Evolutionary conservation across 2,113 vertebrate genomes (phyloP).

Genomic region (Bubalus kerabau): DNA sequence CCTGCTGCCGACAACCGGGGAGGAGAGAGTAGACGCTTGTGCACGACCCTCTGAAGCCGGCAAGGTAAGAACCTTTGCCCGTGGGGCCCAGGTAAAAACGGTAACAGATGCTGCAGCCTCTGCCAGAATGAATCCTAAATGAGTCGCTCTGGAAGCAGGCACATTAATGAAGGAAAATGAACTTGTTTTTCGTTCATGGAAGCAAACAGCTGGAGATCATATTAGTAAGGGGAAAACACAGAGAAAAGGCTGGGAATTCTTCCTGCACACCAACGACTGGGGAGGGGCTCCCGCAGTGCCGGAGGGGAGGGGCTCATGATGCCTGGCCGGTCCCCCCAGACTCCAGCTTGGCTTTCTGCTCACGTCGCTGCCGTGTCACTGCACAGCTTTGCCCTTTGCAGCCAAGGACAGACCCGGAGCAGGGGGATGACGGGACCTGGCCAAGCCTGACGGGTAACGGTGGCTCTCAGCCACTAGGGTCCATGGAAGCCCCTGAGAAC

Average conservation of each 20-base stretch:
- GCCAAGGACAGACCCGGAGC: background rate
- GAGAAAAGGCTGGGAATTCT: conserved; percentile 52
- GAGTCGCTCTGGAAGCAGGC: conserved; percentile 65
- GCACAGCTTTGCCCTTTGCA: background rate
- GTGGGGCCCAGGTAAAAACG: conserved; percentile 70
- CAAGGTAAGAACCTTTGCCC: conserved; percentile 65
- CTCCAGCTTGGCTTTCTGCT: conserved; percentile 23
- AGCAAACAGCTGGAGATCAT: conserved; percentile 72
- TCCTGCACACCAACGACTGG: conserved; percentile 36
- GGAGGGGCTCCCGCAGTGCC: conserved; percentile 30
- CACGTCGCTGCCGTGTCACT: background rate
- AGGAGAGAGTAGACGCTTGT: conserved; percentile 12
- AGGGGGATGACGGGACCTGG: background rate
- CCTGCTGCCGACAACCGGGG: conserved; percentile 49
- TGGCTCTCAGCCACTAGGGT: too few species aligned
- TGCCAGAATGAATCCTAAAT: conserved; percentile 69
- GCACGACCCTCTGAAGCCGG: background rate
- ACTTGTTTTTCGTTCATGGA: background rate
- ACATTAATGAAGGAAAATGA: conserved; percentile 61
- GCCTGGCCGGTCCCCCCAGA: conserved; percentile 26
- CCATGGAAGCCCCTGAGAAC: rapidly evolving
- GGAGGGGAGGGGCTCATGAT: conserved; percentile 53
- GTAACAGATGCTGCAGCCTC: conserved; percentile 69
- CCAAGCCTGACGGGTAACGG: rapidly evolving
- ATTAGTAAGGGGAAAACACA: background rate